Evolutionary conservation across 2,888 invertebrate genomes (phyloP).

Genomic region (Heliconius erato): DNA sequence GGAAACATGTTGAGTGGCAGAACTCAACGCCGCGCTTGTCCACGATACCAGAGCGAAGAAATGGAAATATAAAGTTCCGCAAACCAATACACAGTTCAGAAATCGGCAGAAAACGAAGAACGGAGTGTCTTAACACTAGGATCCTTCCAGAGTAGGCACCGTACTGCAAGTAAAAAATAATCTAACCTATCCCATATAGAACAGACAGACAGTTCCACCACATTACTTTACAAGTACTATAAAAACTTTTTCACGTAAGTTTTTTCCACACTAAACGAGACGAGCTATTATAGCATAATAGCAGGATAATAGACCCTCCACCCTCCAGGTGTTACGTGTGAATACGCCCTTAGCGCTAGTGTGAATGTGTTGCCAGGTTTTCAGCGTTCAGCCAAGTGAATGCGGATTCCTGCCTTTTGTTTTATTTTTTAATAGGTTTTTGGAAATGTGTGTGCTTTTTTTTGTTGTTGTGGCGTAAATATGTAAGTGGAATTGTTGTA

Average conservation of each 20-base stretch:
- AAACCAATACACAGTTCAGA: no score
- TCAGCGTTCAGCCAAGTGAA: constrained; percentile 43
- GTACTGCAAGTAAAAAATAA: background rate
- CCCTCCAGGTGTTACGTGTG: constrained; percentile 61
- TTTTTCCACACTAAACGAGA: constrained; percentile 66
- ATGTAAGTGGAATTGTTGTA: background rate
- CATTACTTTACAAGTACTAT: background rate
- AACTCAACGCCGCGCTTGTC: no score
- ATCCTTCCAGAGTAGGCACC: no score
- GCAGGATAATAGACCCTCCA: constrained; percentile 61
- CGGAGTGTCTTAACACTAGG: no score
- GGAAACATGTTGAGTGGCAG: no score
- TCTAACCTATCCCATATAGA: background rate
- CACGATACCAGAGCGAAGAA: no score
- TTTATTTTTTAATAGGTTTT: constrained; percentile 27
- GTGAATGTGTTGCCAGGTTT: constrained; percentile 54
- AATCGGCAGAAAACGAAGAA: no score
- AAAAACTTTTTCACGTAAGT: constrained; percentile 45
- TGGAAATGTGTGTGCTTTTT: constrained; percentile 7
- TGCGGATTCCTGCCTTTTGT: constrained; percentile 27
- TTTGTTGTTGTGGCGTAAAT: background rate
- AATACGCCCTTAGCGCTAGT: constrained; percentile 59
- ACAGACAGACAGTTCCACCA: background rate
- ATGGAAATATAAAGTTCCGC: no score
- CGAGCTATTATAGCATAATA: constrained; percentile 61